These are phyloP conservation scores for Cosmia trapezina DNA, from an alignment of 2,888 invertebrate genomes.

Conservation along the genomic window DNA sequence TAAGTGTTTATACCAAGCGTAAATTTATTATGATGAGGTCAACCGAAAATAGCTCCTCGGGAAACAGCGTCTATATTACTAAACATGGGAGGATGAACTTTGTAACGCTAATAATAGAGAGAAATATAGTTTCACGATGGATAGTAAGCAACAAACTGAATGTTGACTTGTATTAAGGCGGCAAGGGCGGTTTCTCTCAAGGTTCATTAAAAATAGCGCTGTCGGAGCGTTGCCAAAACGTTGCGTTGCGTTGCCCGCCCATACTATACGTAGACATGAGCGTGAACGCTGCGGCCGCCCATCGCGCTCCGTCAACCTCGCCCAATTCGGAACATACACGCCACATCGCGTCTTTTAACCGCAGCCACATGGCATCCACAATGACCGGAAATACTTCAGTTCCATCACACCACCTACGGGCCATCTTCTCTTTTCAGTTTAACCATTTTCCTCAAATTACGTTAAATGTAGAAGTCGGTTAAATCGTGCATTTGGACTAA, in stretches of 20 bases:
- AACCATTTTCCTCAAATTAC: background rate
- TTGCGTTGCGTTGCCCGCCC: constrained; percentile 81
- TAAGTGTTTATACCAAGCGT: constrained; percentile 74
- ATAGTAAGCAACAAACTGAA: constrained; percentile 72
- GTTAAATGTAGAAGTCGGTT: background rate
- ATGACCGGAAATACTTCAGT: constrained; percentile 5
- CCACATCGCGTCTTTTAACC: constrained; percentile 50
- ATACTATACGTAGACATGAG: constrained; percentile 79
- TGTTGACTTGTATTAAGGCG: constrained; percentile 77
- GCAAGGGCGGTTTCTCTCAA: constrained; percentile 89
- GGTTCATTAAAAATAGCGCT: constrained; percentile 88
- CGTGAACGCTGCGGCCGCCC: constrained; percentile 71
- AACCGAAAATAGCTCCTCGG: constrained; percentile 78
- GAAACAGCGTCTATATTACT: constrained; percentile 72
- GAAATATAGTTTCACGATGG: constrained; percentile 70
- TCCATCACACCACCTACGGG: background rate
- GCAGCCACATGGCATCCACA: constrained; percentile 33
- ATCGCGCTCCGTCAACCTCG: constrained; percentile 75
- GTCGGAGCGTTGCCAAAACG: constrained; percentile 88
- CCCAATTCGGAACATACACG: constrained; percentile 77
- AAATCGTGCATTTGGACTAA: background rate
- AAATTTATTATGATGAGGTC: constrained; percentile 79
- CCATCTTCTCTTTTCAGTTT: background rate
- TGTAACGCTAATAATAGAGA: constrained; percentile 72
- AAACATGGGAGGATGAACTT: constrained; percentile 73